These are phyloP conservation scores for Siniperca knerii DNA, from an alignment of 2,113 vertebrate genomes.

Conservation along the genomic window DNA sequence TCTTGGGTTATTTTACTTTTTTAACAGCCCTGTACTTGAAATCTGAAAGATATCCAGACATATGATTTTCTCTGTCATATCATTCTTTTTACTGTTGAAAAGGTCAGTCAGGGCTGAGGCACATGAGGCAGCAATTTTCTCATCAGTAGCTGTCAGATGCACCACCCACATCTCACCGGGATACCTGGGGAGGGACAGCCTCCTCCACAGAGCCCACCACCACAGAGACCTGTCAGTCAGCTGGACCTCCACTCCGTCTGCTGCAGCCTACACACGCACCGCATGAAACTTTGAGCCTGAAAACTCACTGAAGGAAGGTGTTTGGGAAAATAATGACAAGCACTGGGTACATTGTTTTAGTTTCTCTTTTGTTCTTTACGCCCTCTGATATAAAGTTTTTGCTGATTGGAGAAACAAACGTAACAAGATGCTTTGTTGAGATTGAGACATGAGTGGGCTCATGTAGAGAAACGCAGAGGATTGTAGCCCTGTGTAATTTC, in stretches of 20 bases:
- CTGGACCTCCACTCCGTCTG: not conserved
- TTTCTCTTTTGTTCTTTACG: conserved; percentile 13
- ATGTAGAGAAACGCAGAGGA: not conserved
- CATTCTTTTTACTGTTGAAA: conserved; percentile 22
- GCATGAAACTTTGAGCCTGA: not conserved
- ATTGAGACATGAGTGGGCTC: not conserved
- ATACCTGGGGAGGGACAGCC: conserved; percentile 22
- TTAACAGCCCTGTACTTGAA: not conserved
- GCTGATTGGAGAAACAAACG: conserved; percentile 3
- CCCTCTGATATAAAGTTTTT: not conserved
- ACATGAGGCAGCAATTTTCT: conserved; percentile 34
- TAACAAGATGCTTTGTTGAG: not conserved
- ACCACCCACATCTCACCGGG: conserved; percentile 22
- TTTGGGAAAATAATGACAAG: not conserved
- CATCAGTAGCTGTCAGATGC: conserved; percentile 42
- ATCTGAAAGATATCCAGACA: not conserved
- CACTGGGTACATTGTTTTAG: not conserved
- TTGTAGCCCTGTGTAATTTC: not conserved
- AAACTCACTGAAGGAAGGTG: not conserved
- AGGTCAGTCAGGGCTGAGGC: conserved; percentile 3
- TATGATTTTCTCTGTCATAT: conserved; percentile 37
- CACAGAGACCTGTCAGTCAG: conserved; percentile 30
- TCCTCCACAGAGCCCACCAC: conserved; percentile 17
- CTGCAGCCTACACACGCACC: conserved; percentile 8
- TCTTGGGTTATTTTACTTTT: not conserved